These are phyloP conservation scores for Ispidina lecontei DNA, from an alignment of 2,797 vertebrate genomes.

Conservation along the genomic window DNA sequence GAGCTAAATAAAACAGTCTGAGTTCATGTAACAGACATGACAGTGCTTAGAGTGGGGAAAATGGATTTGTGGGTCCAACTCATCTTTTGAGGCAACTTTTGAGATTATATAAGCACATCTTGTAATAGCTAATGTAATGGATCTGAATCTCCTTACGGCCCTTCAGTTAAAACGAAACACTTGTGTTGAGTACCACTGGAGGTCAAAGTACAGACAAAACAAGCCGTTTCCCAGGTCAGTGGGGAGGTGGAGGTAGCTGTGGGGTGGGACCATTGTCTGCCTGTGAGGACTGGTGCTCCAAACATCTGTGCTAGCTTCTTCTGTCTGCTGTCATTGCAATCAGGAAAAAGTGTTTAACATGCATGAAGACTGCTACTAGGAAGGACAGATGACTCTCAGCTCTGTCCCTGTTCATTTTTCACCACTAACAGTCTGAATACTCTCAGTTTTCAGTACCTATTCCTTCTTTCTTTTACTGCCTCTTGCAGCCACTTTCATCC, in stretches of 20 bases:
- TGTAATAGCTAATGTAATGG: too few species aligned
- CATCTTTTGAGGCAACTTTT: neutral
- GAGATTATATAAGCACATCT: neutral
- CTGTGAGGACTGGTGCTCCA: accelerated
- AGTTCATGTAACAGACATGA: neutral
- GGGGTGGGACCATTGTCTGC: too few species aligned
- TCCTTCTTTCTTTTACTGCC: neutral
- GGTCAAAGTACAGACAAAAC: accelerated
- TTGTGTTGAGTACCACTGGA: accelerated
- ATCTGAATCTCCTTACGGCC: neutral
- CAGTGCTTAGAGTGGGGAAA: neutral
- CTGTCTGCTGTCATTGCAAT: neutral
- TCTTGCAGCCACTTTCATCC: neutral
- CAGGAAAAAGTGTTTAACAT: neutral
- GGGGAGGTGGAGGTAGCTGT: neutral
- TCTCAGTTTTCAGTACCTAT: neutral
- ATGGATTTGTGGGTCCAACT: neutral
- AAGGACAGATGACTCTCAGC: neutral
- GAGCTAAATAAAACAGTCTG: neutral
- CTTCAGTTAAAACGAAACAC: neutral
- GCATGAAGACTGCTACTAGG: neutral
- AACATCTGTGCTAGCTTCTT: accelerated
- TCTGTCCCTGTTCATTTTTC: neutral
- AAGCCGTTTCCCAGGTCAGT: accelerated
- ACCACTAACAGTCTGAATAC: neutral